Evolutionary conservation across 1,140 invertebrate genomes (phyloP), one percentile per base, ranked within the genome.

Genomic region (Cyclina sinensis): DNA sequence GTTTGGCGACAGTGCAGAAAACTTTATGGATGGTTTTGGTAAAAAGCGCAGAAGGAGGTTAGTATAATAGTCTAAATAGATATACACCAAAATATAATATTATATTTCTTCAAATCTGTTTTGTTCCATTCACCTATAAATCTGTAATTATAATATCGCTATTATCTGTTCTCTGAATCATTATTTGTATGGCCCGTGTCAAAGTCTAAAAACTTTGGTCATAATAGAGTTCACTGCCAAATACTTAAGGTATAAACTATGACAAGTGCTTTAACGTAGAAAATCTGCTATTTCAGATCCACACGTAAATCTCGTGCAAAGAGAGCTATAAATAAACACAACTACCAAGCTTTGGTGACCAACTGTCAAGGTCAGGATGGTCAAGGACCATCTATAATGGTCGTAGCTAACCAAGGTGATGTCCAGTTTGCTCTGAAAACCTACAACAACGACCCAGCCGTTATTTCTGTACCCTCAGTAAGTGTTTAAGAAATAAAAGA

Each of bases 391-490:
- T 91, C 90, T 46, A 89, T 91, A n/a, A 83, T 89, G 78, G 74
- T 91, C 11, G 74, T 87, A 18, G 86, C 76, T 3, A 83, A 80
- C 30, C 3, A 79, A 1, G 51, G 78, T 3, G 70, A 84, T 54
- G 73, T 91, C 11, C 78, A 84, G 30, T 86, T 91, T 78, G 83
- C 86, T 2, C 27, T 91, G 18, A 91, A 91, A 57, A 91, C 90
- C 24, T 65, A 65, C 27, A 68, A 82, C 32, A 68, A 84, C 11
- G 82, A 79, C 9, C 74, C 65, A 18, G 80, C 68, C 12, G 87
- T 89, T 39, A 21, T 90, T 4, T 68, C 86, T 14, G 62, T 90
- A n/a, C 86, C 86, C 16, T 82, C 83, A 24, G 86, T 90, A 88
- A 70, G 86, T 90, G 18, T 1, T 46, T 83, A 57, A 43, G 27